phyloP scores from a whole-genome alignment of 2,113 vertebrate species.

The Diglossa brunneiventris region DNA sequence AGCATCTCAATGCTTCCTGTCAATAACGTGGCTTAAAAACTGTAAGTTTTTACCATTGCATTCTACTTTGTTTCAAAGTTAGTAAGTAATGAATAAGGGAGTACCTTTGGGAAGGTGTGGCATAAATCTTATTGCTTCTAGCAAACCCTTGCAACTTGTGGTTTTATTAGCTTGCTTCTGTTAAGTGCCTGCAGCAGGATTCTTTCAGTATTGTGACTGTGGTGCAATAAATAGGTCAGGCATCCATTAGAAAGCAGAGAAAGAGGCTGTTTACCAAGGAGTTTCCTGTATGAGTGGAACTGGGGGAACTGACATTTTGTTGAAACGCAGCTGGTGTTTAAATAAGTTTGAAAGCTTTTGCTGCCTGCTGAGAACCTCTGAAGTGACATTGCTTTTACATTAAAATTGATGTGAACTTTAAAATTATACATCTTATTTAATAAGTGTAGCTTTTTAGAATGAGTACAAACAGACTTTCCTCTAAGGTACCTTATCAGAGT shows the following conservation, averaged over 20 bases:
- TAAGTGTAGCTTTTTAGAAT: background rate
- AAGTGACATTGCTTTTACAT: conserved; percentile 46
- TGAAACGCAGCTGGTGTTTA: conserved; percentile 65
- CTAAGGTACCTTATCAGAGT: background rate
- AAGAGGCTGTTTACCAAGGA: conserved; percentile 68
- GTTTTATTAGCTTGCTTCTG: conserved; percentile 57
- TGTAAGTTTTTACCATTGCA: background rate
- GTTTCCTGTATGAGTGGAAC: conserved; percentile 67
- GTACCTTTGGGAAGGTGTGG: background rate
- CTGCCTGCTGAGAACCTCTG: conserved; percentile 55
- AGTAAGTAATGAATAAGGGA: background rate
- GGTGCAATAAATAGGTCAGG: conserved; percentile 72
- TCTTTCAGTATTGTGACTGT: conserved; percentile 58
- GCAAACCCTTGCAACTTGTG: background rate
- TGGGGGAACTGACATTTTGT: conserved; percentile 64
- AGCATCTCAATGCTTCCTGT: background rate
- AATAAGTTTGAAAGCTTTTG: conserved; percentile 68
- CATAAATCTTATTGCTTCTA: conserved; percentile 13
- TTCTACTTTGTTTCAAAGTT: background rate
- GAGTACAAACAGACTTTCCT: background rate
- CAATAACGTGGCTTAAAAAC: background rate
- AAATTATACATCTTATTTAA: background rate
- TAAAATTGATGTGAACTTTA: conserved; percentile 17
- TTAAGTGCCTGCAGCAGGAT: conserved; percentile 62
- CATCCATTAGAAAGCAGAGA: conserved; percentile 66